Evolutionary conservation across 1,140 invertebrate species (phyloP).

Genomic region (Sesamia nonagrioides): DNA sequence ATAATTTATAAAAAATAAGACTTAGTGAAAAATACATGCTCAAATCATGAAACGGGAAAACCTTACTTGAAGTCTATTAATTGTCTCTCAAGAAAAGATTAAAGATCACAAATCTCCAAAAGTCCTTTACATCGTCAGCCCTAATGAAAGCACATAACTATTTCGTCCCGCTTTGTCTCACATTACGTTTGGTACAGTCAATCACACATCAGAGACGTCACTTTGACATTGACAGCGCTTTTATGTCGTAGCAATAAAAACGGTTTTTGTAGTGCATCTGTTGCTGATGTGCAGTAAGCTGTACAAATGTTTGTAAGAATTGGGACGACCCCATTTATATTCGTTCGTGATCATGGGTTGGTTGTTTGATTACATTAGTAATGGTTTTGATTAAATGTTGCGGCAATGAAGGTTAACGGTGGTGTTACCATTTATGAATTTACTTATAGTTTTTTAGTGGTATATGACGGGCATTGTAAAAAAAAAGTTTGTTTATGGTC

Average conservation of each 20-base stretch:
- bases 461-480: too few species aligned
- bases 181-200: slow-evolving; percentile 16
- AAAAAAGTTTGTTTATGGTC: too few species aligned
- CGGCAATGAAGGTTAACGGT: not conserved
- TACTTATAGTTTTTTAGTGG: not conserved
- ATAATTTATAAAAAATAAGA: too few species aligned
- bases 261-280: too few species aligned
- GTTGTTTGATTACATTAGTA: slow-evolving; percentile 45
- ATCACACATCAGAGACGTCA: too few species aligned
- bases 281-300: too few species aligned
- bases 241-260: too few species aligned
- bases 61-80: not conserved
- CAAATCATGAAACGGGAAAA: not conserved
- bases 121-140: not conserved
- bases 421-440: not conserved
- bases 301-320: slow-evolving; percentile 50
- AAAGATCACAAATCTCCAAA: not conserved
- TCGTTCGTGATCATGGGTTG: slow-evolving; percentile 38
- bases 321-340: slow-evolving; percentile 46
- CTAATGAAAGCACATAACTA: slow-evolving; percentile 41
- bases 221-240: too few species aligned
- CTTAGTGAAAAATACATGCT: too few species aligned
- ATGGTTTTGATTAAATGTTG: slow-evolving; percentile 1
- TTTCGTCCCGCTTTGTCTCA: slow-evolving; percentile 33
- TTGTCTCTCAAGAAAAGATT: not conserved